A percentile compares a stretch with the other conserved stretches of the same genome.
Evolutionary conservation across 2,888 invertebrate species (phyloP).

Genomic region (Dynastes grantii): DNA sequence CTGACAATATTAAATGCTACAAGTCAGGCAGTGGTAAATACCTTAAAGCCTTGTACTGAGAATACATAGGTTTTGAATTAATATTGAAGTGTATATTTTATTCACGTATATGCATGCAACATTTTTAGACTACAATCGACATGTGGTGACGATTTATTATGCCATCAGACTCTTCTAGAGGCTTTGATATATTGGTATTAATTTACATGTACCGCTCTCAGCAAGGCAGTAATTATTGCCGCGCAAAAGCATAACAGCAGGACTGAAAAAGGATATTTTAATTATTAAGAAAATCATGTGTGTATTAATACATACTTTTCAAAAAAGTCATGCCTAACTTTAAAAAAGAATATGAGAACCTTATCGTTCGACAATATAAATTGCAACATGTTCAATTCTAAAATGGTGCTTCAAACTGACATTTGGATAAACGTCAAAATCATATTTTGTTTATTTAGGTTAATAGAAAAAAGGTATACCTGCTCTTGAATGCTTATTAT

Average conservation of each 20-base stretch:
- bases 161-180: neutral
- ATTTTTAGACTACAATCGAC: no score
- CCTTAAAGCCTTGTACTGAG: no score
- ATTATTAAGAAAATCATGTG: neutral
- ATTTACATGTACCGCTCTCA: conserved; percentile 2
- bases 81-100: no score
- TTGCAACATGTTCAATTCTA: neutral
- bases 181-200: no score
- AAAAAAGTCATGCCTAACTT: neutral
- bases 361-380: neutral
- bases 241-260: conserved; percentile 17
- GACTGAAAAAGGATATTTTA: conserved; percentile 12
- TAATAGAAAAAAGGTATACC: no score
- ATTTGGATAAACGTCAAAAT: neutral
- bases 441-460: no score
- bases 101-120: no score
- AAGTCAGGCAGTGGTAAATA: no score
- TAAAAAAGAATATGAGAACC: neutral
- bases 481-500: no score
- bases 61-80: no score
- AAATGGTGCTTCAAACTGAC: neutral
- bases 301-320: neutral
- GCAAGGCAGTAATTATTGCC: conserved; percentile 6
- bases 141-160: neutral
- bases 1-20: no score